Evolutionary conservation across 2,888 invertebrate species (phyloP).

Genomic region (Oasisia sp.): DNA sequence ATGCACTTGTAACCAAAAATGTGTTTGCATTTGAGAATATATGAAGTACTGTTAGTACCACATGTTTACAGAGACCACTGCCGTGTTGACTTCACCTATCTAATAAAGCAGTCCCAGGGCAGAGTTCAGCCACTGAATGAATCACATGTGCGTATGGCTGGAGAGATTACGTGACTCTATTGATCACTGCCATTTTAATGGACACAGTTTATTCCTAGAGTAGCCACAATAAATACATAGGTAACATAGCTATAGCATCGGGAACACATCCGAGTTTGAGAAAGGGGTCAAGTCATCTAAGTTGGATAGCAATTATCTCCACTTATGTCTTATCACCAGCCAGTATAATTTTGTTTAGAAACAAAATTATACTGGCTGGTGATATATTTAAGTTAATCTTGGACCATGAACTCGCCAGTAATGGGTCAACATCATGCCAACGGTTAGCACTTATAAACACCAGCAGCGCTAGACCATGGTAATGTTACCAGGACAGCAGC

Average conservation of each 20-base stretch:
- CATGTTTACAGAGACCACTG: neutral
- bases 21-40: conserved; percentile 7
- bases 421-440: neutral
- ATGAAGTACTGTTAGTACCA: conserved; percentile 3
- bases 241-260: neutral
- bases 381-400: neutral
- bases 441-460: neutral
- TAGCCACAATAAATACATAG: neutral
- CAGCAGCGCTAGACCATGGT: neutral
- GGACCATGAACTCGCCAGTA: neutral
- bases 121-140: neutral
- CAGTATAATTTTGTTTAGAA: no score
- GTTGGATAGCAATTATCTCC: neutral
- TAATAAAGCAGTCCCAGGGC: neutral
- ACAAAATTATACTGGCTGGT: neutral
- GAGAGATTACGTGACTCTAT: neutral
- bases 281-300: neutral
- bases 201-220: neutral
- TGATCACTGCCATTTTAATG: neutral
- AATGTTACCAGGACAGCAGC: neutral
- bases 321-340: neutral
- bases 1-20: neutral
- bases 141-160: neutral
- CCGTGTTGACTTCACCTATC: neutral
- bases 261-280: neutral